phyloP scores from a whole-genome alignment of 2,797 vertebrate species.

The Muscicapa striata region DNA sequence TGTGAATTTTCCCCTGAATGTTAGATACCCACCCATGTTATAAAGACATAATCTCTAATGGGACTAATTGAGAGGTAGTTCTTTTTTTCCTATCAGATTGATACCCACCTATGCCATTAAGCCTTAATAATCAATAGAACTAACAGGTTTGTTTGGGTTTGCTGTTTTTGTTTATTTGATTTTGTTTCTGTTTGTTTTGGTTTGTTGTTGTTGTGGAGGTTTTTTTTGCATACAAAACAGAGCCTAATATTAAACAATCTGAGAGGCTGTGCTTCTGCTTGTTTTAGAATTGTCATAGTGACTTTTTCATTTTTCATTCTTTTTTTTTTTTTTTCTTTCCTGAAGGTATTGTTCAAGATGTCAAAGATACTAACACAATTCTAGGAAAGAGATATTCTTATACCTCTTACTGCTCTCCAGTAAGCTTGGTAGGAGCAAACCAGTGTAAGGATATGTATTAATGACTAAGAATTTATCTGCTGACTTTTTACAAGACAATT shows the following conservation, averaged over 20 bases:
- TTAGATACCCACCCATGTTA: not conserved
- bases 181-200: not conserved
- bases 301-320: fast-evolving
- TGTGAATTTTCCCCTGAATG: not conserved
- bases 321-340: not conserved
- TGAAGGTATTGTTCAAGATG: not conserved
- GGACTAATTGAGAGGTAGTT: not conserved
- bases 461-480: not conserved
- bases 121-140: not conserved
- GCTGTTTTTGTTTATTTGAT: not conserved
- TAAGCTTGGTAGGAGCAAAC: not conserved
- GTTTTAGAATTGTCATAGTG: not conserved
- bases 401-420: not conserved
- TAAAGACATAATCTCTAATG: not conserved
- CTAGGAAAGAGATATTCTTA: not conserved
- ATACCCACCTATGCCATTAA: not conserved
- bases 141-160: not conserved
- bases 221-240: not conserved
- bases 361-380: not conserved
- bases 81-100: not conserved
- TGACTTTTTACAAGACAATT: not conserved
- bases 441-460: not conserved
- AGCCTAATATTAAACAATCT: not conserved
- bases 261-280: not conserved
- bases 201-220: not conserved